Percentiles rank a stretch among this genome's conserved stretches.
phyloP scores from a whole-genome alignment of 2,113 vertebrate genomes.

The Arvicanthis niloticus region DNA sequence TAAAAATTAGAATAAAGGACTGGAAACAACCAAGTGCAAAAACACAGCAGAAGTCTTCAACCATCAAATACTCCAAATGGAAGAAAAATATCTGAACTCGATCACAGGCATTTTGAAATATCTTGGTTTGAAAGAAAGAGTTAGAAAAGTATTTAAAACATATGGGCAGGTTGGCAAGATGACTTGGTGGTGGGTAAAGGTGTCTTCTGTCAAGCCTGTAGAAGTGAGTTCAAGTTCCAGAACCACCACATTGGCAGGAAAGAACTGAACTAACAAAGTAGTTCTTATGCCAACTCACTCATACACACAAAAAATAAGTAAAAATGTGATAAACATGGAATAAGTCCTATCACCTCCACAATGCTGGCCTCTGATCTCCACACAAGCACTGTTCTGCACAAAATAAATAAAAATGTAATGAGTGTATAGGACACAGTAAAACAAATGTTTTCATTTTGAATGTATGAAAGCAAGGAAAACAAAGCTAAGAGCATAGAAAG shows the following conservation, averaged over 20 bases:
- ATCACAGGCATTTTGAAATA: background rate
- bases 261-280: background rate
- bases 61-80: background rate
- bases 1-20: background rate
- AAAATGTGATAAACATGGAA: background rate
- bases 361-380: background rate
- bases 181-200: too few species aligned
- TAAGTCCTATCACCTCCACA: background rate
- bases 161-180: background rate
- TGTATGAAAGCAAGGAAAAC: background rate
- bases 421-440: background rate
- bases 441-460: background rate
- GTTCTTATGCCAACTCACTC: background rate
- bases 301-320: background rate
- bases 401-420: background rate
- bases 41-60: background rate
- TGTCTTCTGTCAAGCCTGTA: background rate
- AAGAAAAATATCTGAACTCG: background rate
- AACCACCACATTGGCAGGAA: background rate
- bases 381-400: background rate
- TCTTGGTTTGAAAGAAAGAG: background rate
- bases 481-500: background rate
- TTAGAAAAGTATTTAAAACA: background rate
- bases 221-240: background rate
- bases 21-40: background rate